Percentiles rank a stretch among this genome's conserved stretches.
phyloP scores from a whole-genome alignment of 2,888 invertebrate species.

The Subacronicta megacephala region DNA sequence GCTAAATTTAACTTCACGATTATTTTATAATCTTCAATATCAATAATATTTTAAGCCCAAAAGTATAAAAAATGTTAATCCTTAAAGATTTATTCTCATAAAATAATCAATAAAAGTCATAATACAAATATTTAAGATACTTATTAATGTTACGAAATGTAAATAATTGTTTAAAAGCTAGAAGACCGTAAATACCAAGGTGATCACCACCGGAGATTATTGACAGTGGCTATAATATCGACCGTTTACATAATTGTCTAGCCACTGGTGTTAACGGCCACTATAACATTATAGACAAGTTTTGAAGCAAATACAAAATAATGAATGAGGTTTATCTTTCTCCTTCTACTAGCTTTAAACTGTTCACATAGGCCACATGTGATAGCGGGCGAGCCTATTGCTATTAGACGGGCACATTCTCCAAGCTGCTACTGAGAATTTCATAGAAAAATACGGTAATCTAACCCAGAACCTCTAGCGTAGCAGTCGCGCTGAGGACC shows the following conservation, averaged over 20 bases:
- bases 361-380: no score
- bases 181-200: slow-evolving; percentile 52
- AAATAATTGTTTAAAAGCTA: slow-evolving; percentile 47
- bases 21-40: not conserved
- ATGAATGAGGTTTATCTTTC: no score
- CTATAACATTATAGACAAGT: not conserved
- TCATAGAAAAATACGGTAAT: no score
- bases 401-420: no score
- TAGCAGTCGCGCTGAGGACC: no score
- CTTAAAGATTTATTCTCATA: not conserved
- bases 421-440: no score
- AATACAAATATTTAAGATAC: slow-evolving; percentile 32
- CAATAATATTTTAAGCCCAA: not conserved
- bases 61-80: not conserved
- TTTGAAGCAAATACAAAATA: not conserved
- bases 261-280: slow-evolving; percentile 31
- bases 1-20: no score
- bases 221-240: slow-evolving; percentile 24
- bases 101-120: slow-evolving; percentile 30
- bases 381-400: no score
- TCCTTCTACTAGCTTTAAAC: no score
- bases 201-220: slow-evolving; percentile 53
- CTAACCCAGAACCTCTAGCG: no score
- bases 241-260: slow-evolving; percentile 45
- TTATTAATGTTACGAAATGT: slow-evolving; percentile 49